Evolutionary conservation across 2,113 vertebrate genomes (phyloP).

Genomic region (Calidris pygmaea): DNA sequence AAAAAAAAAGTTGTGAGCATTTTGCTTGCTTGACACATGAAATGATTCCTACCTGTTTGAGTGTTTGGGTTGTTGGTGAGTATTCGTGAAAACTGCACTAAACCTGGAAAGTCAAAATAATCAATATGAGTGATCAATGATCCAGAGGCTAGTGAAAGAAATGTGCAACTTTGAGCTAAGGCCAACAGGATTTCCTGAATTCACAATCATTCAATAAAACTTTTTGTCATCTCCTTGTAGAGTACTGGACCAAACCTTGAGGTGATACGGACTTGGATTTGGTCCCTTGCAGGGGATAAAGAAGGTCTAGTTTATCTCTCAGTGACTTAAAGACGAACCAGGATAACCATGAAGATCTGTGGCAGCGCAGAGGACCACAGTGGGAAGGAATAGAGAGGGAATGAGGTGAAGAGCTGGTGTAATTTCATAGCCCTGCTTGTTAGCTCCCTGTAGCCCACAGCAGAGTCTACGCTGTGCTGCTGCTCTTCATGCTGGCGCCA

Average conservation of each 20-base stretch:
- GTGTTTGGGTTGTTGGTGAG: fast-evolving
- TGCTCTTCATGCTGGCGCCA: background rate
- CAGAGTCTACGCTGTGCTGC: background rate
- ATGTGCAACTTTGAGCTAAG: background rate
- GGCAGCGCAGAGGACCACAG: background rate
- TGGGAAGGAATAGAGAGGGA: background rate
- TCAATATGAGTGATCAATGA: background rate
- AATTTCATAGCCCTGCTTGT: background rate
- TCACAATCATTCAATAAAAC: background rate
- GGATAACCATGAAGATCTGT: background rate
- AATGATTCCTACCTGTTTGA: background rate
- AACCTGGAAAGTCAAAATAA: background rate
- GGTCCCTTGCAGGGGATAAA: background rate
- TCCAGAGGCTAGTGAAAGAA: background rate
- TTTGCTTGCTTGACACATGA: background rate
- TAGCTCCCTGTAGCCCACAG: fast-evolving
- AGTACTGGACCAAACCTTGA: background rate
- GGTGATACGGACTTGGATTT: background rate
- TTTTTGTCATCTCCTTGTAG: background rate
- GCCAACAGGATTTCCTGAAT: background rate
- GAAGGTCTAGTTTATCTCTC: background rate
- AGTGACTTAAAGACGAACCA: background rate
- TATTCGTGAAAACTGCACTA: background rate
- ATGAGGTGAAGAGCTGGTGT: background rate
- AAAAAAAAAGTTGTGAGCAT: background rate